Percentiles rank a stretch among this genome's conserved stretches.
phyloP scores from a whole-genome alignment of 1,140 invertebrate species.

The Xylocopa sonorina region DNA sequence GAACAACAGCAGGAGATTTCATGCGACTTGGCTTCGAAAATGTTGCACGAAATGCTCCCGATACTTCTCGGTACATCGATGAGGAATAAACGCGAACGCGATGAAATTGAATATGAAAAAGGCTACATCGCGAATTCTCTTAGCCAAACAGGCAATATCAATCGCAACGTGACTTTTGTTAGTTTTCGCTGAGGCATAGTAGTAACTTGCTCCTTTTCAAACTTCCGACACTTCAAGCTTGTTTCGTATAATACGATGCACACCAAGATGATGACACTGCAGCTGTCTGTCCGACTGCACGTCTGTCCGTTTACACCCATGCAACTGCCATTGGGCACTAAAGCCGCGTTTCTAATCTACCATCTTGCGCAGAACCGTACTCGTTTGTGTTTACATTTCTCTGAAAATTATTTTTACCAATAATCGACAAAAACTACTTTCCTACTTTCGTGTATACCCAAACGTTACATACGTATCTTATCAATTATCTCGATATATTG shows the following conservation, averaged over 20 bases:
- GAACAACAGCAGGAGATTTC: conserved; percentile 46
- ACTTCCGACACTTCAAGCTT: conserved; percentile 37
- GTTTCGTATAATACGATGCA: conserved; percentile 38
- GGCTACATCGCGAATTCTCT: conserved; percentile 64
- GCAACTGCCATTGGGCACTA: conserved; percentile 40
- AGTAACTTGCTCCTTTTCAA: conserved; percentile 47
- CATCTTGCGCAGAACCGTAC: too few relatives aligned
- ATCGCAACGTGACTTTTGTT: conserved; percentile 41
- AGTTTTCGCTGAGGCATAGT: conserved; percentile 62
- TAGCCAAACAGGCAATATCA: conserved; percentile 48
- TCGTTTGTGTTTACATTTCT: background rate
- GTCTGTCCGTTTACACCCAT: conserved; percentile 47
- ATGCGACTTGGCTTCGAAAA: conserved; percentile 48
- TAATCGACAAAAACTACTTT: background rate
- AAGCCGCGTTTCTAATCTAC: conserved; percentile 33
- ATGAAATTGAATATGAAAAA: conserved; percentile 25
- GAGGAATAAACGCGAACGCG: conserved; percentile 46
- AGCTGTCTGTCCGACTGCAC: conserved; percentile 26
- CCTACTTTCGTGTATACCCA: background rate
- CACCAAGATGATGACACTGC: conserved; percentile 43
- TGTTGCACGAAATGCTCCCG: conserved; percentile 53
- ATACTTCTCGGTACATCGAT: conserved; percentile 65
- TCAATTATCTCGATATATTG: too few relatives aligned
- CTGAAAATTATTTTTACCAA: background rate
- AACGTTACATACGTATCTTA: background rate